Evolutionary conservation across 1,140 invertebrate species (phyloP).

Genomic region (Pseudomyrmex cubaensis): DNA sequence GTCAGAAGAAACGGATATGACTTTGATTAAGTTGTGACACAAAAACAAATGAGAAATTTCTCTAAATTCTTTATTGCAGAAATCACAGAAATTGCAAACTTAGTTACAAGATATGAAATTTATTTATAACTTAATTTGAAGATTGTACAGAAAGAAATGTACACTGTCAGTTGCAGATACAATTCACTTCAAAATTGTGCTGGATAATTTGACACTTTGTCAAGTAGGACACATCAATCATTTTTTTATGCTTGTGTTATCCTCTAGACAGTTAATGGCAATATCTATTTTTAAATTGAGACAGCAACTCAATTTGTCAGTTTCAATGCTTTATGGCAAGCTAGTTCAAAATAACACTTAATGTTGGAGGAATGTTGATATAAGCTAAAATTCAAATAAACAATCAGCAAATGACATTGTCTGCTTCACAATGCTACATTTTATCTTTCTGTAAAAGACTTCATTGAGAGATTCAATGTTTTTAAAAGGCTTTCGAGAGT

Average conservation of each 20-base stretch:
- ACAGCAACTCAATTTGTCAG: constrained; percentile 3
- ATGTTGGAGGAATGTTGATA: neutral
- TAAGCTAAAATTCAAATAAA: neutral
- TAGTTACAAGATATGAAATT: neutral
- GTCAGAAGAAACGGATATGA: neutral
- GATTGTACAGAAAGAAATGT: neutral
- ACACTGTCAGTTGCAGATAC: neutral
- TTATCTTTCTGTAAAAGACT: neutral
- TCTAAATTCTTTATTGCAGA: neutral
- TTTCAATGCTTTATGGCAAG: neutral
- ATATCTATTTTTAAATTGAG: constrained; percentile 7
- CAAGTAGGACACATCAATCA: neutral
- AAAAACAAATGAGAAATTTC: too few species aligned
- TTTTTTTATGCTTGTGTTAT: neutral
- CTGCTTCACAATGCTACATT: neutral
- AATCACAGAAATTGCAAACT: neutral
- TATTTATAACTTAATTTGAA: neutral
- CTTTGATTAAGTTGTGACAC: too few species aligned
- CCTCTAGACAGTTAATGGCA: neutral
- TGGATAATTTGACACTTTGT: constrained; percentile 12
- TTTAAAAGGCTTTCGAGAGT: constrained; percentile 13
- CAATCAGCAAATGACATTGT: neutral
- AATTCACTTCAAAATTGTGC: neutral
- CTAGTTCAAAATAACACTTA: constrained; percentile 10
- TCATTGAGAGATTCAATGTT: neutral